Evolutionary conservation across 2,888 invertebrate species (phyloP), one percentile per base, ranked within the genome.

Genomic region (Acrocera orbiculus): DNA sequence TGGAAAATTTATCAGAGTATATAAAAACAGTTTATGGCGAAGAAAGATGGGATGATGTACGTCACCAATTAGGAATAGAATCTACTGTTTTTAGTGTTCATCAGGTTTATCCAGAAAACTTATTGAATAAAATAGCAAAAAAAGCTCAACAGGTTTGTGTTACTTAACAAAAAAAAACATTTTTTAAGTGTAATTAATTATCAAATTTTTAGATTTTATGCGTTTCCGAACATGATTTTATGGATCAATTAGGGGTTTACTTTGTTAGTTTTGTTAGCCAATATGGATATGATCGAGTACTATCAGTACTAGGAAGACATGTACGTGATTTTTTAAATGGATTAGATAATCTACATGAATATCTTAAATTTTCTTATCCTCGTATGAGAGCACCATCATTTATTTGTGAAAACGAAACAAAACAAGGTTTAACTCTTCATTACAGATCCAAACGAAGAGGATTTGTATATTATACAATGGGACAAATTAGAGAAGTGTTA

Each of bases 381-480:
- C 70, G 81, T 46, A 67, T 77, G 64, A 51, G 59, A n/a, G 93
- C 95, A 0, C 96, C 96, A 0, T 90, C 90, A 34, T 96, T 96
- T 57, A 93, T 92, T 47, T 92, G 92, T 51, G 93, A 93, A 58
- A 87, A 90, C 52, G 95, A 96, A 58, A 85, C 87, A 0, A 69
- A 81, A 35, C 80, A 83, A 50, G 95, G 95, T 1, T 63, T 96
- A 40, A 89, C 89, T 1, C 65, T 96, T 37, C 95, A 95, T 61
- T 92, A 92, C 58, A 68, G 90, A 34, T 90, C 89, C 45, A 90
- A 89, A 56, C 66, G 95, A 41, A 70, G 85, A 41, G 95, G 95
- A 0, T 95, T 90, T 55, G 80, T 93, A 5, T 87, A 87, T 59
- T 96, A 96, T 53, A 90, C 93, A 5, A 92, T 92, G 79, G 95